phyloP scores from a whole-genome alignment of 1,140 invertebrate genomes.

The Vanessa tameamea region DNA sequence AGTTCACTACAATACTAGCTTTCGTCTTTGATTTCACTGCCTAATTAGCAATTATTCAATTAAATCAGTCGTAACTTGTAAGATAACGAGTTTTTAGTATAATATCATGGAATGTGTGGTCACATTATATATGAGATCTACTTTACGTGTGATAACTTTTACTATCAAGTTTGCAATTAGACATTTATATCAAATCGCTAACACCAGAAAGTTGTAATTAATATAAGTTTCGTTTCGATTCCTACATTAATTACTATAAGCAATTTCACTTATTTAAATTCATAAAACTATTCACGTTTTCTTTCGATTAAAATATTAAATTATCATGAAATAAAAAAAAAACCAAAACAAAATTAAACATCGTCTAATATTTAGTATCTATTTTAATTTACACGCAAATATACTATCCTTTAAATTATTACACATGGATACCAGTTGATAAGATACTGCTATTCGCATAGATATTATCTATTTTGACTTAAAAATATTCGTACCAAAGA shows the following conservation, averaged over 20 bases:
- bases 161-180: constrained; percentile 22
- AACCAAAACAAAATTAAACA: no score
- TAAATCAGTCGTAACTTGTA: constrained; percentile 2
- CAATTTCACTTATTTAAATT: constrained; percentile 23
- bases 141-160: constrained; percentile 19
- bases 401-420: not conserved
- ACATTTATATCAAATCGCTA: constrained; percentile 16
- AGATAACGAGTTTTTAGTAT: not conserved
- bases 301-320: not conserved
- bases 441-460: not conserved
- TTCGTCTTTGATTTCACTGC: not conserved
- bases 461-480: not conserved
- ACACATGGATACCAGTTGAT: not conserved
- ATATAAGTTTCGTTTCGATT: constrained; percentile 14
- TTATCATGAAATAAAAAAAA: no score
- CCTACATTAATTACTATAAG: constrained; percentile 7
- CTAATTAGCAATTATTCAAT: constrained; percentile 7
- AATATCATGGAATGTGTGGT: not conserved
- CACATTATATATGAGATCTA: constrained; percentile 9
- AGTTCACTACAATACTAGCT: no score
- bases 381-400: not conserved
- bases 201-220: constrained; percentile 31
- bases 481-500: not conserved
- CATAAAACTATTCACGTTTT: not conserved
- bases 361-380: not conserved